phyloP scores from a whole-genome alignment of 2,113 vertebrate genomes.

The Caretta caretta region DNA sequence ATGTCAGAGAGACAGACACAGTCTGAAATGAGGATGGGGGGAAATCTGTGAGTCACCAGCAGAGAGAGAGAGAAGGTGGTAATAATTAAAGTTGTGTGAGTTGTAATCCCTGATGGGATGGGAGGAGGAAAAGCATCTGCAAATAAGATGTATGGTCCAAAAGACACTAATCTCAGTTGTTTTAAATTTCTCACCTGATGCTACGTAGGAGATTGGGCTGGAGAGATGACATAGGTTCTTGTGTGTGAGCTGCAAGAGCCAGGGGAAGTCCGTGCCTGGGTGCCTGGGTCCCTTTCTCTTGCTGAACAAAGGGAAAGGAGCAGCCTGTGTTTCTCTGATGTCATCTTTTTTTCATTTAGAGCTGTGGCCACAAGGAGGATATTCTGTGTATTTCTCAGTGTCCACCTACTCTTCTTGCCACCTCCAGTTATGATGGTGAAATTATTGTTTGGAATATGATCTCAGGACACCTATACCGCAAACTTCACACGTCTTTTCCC shows the following conservation, averaged over 20 bases:
- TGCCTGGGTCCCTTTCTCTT: not conserved
- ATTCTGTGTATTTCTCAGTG: constrained; percentile 81
- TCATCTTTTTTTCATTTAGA: constrained; percentile 52
- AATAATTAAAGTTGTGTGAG: not conserved
- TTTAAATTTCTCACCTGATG: not conserved
- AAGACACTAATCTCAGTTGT: not conserved
- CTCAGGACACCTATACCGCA: constrained; percentile 76
- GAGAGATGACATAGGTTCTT: not conserved
- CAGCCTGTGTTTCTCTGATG: not conserved
- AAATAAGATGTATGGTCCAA: not conserved
- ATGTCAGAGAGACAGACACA: not conserved
- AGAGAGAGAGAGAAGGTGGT: not conserved
- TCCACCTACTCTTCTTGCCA: constrained; percentile 78
- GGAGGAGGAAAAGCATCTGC: not conserved
- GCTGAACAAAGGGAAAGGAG: not conserved
- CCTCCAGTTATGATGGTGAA: constrained; percentile 80
- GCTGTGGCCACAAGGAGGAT: constrained; percentile 74
- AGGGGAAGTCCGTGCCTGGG: not conserved
- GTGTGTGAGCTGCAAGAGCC: fast-evolving
- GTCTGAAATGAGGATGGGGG: not conserved
- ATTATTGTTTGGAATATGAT: constrained; percentile 81
- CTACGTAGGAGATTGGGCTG: not conserved
- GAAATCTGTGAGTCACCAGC: not conserved
- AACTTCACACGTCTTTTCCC: constrained; percentile 50
- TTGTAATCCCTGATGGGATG: not conserved